Evolutionary conservation across 2,797 vertebrate genomes (phyloP).

Genomic region (Myioborus miniatus): DNA sequence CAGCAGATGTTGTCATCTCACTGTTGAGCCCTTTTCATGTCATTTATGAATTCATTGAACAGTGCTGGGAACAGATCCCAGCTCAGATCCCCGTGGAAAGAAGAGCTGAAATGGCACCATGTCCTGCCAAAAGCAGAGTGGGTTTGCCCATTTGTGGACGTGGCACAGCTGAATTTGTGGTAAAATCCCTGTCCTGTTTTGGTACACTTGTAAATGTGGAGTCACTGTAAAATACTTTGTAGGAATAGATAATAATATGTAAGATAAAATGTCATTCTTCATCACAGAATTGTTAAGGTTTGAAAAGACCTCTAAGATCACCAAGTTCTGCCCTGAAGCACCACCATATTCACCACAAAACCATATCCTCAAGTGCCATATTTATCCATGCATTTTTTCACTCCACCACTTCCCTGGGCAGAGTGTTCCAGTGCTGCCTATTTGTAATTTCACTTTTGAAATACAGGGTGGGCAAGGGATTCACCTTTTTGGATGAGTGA

Average conservation of each 20-base stretch:
- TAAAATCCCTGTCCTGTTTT: background rate
- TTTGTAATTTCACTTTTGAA: background rate
- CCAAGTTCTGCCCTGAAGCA: background rate
- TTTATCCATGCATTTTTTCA: background rate
- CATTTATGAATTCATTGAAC: conserved; percentile 1
- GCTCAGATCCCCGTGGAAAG: background rate
- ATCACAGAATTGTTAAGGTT: fast-evolving
- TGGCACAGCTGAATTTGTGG: background rate
- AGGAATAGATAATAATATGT: background rate
- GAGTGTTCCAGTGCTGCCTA: background rate
- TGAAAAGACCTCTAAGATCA: background rate
- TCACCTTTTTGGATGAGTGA: background rate
- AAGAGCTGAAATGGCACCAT: background rate
- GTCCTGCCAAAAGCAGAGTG: background rate
- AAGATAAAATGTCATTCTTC: fast-evolving
- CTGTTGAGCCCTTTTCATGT: conserved; percentile 28
- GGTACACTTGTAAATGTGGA: background rate
- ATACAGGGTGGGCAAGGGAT: fast-evolving
- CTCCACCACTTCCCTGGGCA: background rate
- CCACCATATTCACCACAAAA: background rate
- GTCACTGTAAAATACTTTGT: background rate
- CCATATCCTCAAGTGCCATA: background rate
- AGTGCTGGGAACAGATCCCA: conserved; percentile 43
- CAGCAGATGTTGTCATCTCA: conserved; percentile 18
- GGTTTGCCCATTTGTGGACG: background rate